phyloP scores from a whole-genome alignment of 1,140 invertebrate species.

The Thaumetopoea pityocampa region DNA sequence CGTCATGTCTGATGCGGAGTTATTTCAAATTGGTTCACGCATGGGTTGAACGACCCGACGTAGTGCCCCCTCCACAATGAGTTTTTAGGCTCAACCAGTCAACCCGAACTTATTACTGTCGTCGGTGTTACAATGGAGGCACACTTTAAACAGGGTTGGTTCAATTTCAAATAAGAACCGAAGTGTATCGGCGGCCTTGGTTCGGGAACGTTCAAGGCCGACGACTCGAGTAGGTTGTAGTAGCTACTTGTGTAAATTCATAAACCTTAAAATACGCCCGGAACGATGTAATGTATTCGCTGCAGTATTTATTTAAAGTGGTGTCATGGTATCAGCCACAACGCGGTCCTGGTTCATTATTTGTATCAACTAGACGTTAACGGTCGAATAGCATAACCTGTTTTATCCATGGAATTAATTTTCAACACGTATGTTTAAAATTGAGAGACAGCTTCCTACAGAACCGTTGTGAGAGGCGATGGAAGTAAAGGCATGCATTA shows the following conservation, averaged over 20 bases:
- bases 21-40: conserved; percentile 56
- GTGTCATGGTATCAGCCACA: too few species aligned
- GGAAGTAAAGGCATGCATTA: too few species aligned
- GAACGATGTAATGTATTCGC: neutral
- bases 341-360: too few species aligned
- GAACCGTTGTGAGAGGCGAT: too few species aligned
- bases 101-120: conserved; percentile 56
- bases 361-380: too few species aligned
- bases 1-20: conserved; percentile 32
- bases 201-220: conserved; percentile 43
- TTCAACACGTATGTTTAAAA: too few species aligned
- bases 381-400: too few species aligned
- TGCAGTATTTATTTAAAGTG: too few species aligned
- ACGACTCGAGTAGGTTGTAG: conserved; percentile 22
- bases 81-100: conserved; percentile 47
- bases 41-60: conserved; percentile 47
- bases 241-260: neutral
- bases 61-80: conserved; percentile 36
- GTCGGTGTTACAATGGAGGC: conserved; percentile 48
- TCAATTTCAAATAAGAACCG: conserved; percentile 29
- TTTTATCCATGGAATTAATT: too few species aligned
- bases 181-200: conserved; percentile 42
- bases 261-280: conserved; percentile 11
- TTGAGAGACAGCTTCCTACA: too few species aligned
- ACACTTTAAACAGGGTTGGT: conserved; percentile 29